Evolutionary conservation across 2,113 vertebrate genomes (phyloP), one percentile per base, ranked within the genome.

Genomic region (Thunnus maccoyii): DNA sequence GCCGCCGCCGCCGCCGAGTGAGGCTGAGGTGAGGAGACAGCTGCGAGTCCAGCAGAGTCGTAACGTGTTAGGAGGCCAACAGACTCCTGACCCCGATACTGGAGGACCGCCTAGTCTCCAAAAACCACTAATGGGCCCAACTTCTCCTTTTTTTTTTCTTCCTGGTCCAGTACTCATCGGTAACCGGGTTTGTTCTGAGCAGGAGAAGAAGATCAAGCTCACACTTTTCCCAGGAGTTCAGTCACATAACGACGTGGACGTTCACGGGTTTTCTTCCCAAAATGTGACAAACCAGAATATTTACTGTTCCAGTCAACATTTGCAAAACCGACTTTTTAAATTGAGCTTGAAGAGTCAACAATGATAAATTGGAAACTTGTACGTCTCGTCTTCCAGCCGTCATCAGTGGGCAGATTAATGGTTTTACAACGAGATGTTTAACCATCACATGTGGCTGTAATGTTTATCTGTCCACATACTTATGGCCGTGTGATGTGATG

Each of bases 21-120:
- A 89, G 51, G 46, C 61, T 87, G 83, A 84, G 70, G 75, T 12
- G 83, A 78, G 78, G 71, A 80, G 87, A 87, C 85, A 66, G 82
- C 67, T 22, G 13, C 0, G 80, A 68, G 63, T 51, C 64, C 47
- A 9, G 54, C 22, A 5, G 65, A 72, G 84, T 82, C 68, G 18
- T 56, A 27, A 62, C 56, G 76, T 79, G 81, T 88, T 48, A 74
- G 57, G 63, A 73, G 79, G 85, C 78, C 85, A 65, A 22, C 47
- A 2, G 78, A 62, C 78, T 85, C 74, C 77, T 84, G 72, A 84
- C 84, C 73, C 76, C 0, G 25, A 61, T 82, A 70, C 74, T 32
- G 54, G 55, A 4, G 17, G 17, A 78, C 51, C 69, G 69, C 56
- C 86, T 72, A 79, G 64, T 72, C 76, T 70, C 65, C 61, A 8